phyloP scores from a whole-genome alignment of 64 coral and sea anemone species.

The Dendrophyllia cribrosa region DNA sequence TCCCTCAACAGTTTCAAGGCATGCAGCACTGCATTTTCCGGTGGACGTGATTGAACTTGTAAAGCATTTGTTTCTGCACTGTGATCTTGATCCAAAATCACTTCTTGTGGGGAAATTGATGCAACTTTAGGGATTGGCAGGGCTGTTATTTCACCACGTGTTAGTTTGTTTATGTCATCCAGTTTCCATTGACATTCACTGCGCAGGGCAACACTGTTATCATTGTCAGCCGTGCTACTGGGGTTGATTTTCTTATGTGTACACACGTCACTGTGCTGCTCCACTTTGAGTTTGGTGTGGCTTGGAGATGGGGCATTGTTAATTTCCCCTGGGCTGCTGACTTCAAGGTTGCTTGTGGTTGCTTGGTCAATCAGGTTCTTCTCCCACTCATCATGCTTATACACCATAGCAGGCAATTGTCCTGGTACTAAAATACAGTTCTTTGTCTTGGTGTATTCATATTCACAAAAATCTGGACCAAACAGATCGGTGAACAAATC shows the following conservation, averaged over 20 bases:
- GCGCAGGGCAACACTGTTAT: background rate
- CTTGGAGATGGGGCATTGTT: no score
- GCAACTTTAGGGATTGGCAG: background rate
- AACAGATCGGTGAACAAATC: slow-evolving; percentile 35
- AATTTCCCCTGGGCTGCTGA: no score
- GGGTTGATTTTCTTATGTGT: no score
- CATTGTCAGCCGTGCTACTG: no score
- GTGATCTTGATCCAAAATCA: background rate
- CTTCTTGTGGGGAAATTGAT: background rate
- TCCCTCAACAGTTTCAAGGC: background rate
- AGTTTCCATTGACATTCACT: background rate
- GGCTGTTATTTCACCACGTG: slow-evolving; percentile 22
- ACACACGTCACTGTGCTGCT: no score
- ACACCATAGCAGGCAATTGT: background rate
- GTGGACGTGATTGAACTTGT: background rate
- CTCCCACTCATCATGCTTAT: slow-evolving; percentile 24
- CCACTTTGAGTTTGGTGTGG: no score
- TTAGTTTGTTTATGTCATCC: background rate
- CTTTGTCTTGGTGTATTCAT: slow-evolving; percentile 15
- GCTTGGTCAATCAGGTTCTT: no score
- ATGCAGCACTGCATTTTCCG: background rate
- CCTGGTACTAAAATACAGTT: slow-evolving; percentile 1
- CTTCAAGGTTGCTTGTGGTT: no score
- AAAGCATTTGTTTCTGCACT: slow-evolving; percentile 1
- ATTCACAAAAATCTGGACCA: slow-evolving; percentile 49